Conservation (phyloP, 53 echinoderm and acorn worm genomes). For the Luidia sarsii region DNA sequence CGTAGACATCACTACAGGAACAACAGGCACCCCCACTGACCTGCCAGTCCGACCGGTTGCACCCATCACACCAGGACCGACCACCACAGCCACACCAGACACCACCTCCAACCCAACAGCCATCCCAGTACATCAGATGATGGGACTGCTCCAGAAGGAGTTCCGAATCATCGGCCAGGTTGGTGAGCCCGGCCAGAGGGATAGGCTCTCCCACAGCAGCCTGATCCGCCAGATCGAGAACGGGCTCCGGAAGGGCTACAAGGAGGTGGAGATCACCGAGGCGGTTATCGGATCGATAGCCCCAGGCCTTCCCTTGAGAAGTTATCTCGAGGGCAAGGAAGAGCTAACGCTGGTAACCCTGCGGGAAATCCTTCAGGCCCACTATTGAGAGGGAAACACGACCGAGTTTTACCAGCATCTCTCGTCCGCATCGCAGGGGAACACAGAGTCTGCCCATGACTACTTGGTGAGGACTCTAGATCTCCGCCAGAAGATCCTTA, state of each 20-base stretch:
- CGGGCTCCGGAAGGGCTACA: constrained; percentile 26
- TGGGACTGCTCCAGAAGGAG: no score
- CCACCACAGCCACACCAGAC: neutral
- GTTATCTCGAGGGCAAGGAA: constrained; percentile 43
- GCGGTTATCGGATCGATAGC: constrained; percentile 47
- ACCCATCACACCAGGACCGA: neutral
- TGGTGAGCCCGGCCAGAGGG: constrained; percentile 61
- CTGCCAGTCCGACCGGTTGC: neutral
- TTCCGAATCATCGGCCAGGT: constrained; percentile 22
- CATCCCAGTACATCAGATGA: no score
- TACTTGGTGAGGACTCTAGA: constrained; percentile 46
- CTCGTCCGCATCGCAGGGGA: constrained; percentile 27
- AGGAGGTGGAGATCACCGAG: constrained; percentile 30
- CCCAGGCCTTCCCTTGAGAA: constrained; percentile 24
- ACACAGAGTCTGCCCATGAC: constrained; percentile 28
- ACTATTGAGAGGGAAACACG: constrained; percentile 39
- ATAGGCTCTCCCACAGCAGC: constrained; percentile 40
- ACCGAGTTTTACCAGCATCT: constrained; percentile 51
- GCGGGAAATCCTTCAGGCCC: constrained; percentile 28
- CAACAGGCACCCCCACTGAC: neutral
- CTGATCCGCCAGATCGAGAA: constrained; percentile 45
- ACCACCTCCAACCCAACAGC: no score
- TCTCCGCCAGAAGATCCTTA: constrained; percentile 51
- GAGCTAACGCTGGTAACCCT: constrained; percentile 30
- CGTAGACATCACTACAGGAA: constrained; percentile 1